A percentile compares a stretch with the other conserved stretches of the same genome.
Conservation (phyloP, 1,140 invertebrate genomes). For the Drusus annulatus region DNA sequence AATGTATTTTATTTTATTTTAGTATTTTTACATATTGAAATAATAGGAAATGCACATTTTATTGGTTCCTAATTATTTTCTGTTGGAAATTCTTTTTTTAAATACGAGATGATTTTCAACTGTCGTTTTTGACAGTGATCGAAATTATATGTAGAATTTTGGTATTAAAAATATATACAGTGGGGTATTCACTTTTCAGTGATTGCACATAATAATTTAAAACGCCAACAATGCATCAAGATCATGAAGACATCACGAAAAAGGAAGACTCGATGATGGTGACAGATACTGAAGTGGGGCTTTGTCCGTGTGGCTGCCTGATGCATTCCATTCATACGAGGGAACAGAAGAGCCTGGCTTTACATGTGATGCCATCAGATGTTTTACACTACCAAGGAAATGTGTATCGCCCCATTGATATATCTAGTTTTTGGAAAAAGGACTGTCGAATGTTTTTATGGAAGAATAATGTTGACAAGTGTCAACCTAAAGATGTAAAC, state of each 20-base stretch:
- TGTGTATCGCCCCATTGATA: slow-evolving; percentile 64
- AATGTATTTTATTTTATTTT: too few relatives aligned
- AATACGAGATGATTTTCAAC: too few relatives aligned
- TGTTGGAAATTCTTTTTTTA: too few relatives aligned
- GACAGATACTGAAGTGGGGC: not conserved
- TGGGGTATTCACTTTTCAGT: not conserved
- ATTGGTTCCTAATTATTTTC: too few relatives aligned
- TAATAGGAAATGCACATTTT: too few relatives aligned
- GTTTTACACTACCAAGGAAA: slow-evolving; percentile 66
- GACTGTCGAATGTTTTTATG: slow-evolving; percentile 78
- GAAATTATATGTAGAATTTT: not conserved
- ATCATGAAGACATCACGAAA: not conserved
- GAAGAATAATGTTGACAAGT: slow-evolving; percentile 64
- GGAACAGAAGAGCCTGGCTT: slow-evolving; percentile 64
- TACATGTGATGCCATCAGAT: slow-evolving; percentile 65
- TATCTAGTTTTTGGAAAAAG: slow-evolving; percentile 76
- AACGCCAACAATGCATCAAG: not conserved
- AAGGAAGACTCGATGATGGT: not conserved
- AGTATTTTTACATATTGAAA: too few relatives aligned
- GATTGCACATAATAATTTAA: not conserved
- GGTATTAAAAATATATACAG: not conserved
- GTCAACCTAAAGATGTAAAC: not conserved
- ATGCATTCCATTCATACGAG: slow-evolving; percentile 64
- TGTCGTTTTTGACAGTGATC: not conserved
- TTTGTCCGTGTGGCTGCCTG: slow-evolving; percentile 67